Base-by-base conservation (phyloP, 2,888 invertebrate genomes). In the Acheta domesticus region DNA sequence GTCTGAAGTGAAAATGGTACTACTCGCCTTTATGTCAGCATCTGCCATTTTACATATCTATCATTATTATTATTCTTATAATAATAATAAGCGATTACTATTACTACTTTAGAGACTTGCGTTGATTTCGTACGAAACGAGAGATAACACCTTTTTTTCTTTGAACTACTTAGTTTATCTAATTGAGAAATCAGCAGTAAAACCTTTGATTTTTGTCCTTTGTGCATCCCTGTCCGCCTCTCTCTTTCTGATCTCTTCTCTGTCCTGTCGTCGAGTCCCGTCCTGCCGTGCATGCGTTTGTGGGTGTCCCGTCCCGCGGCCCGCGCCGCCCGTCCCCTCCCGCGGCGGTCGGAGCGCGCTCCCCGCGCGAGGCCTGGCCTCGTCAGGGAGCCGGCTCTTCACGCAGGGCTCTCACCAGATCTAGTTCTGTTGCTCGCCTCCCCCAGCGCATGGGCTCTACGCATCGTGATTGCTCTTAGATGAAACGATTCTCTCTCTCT, bases 1-100 rank as follows among this genome's bases (percentile, higher is more conserved):
- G 83, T 89, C 90, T 82, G 90, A 90, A 88, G 90, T 89, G 82
- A 88, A 89, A 86, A 90, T 90, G 89, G 90, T 90, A 86, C 85
- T 83, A 87, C 76, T 81, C 80, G 80, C 79, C 81, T 82, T 81
- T 80, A 81, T 80, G 79, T 81, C 80, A 78, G 81, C 82, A 82
- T 82, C 80, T 77, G 80, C 79, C 79, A 81, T 79, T 80, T 81
- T 80, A 62, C n/a, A 62, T 62, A 62, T 62, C 14, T 62, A 62
- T 62, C n/a, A 62, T 62, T 62, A 62, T 62, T 62, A 62, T 62
- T 62, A 14, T 62, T 62, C 14, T 19, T 19, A 62, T 62, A 62
- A 62, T 62, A 62, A 62, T 62, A 62, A 62, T 62, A 62, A 62
- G 14, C 62, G 16, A 62, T n/a, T 62, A 62, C n/a, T 62, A 16